Conservation (phyloP, 2,888 invertebrate species). For the Elegia similella region DNA sequence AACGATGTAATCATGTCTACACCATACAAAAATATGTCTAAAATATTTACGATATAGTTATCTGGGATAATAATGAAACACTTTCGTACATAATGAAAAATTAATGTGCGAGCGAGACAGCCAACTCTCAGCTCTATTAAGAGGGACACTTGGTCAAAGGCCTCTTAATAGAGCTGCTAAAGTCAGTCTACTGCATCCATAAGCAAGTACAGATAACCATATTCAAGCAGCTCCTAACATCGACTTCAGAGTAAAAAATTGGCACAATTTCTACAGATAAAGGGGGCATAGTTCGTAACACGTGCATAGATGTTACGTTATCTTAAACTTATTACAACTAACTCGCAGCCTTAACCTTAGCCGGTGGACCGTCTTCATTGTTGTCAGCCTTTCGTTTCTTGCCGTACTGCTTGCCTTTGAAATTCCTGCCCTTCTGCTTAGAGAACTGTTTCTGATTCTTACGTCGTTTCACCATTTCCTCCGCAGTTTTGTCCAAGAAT, state of each 20-base stretch:
- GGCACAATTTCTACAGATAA: not conserved
- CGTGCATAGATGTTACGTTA: not conserved
- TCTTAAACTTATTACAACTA: constrained; percentile 34
- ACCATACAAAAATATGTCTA: no score
- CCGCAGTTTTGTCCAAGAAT: constrained; percentile 83
- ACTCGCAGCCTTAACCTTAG: constrained; percentile 53
- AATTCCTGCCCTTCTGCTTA: constrained; percentile 52
- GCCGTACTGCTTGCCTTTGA: constrained; percentile 51
- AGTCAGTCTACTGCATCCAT: no score
- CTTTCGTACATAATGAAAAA: no score
- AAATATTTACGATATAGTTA: no score
- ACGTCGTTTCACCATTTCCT: constrained; percentile 82
- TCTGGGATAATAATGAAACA: no score
- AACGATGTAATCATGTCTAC: no score
- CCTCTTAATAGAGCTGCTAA: no score
- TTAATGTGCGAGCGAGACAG: no score
- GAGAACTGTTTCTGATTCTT: constrained; percentile 65
- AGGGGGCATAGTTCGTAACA: not conserved
- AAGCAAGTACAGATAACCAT: no score
- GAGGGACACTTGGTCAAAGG: no score
- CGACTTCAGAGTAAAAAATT: not conserved
- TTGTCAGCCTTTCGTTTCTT: constrained; percentile 56
- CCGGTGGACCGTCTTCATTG: constrained; percentile 46
- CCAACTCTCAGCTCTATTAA: no score
- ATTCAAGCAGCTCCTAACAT: no score